Conservation (phyloP, 2,888 invertebrate genomes). For the Drosophila rubida region DNA sequence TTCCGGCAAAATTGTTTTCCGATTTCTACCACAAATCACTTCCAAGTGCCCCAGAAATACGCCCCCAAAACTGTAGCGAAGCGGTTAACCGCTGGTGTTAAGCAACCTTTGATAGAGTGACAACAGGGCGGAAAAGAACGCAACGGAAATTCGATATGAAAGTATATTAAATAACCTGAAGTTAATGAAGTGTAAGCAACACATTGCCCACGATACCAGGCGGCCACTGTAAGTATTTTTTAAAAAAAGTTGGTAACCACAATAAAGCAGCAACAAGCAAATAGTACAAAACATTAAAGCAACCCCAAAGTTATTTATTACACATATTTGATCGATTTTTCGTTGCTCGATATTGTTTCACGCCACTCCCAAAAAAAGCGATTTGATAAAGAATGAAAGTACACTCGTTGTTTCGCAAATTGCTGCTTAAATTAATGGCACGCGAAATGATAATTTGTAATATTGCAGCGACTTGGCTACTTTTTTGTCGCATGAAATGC, state of each 20-base stretch:
- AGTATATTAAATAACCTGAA: slow-evolving; percentile 77
- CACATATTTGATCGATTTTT: slow-evolving; percentile 35
- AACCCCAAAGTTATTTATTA: slow-evolving; percentile 70
- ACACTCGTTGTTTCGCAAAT: no score
- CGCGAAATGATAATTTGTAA: background rate
- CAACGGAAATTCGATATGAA: slow-evolving; percentile 58
- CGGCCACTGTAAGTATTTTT: background rate
- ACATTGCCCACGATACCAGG: slow-evolving; percentile 42
- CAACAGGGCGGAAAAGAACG: slow-evolving; percentile 59
- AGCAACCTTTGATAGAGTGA: slow-evolving; percentile 67
- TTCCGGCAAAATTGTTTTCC: slow-evolving; percentile 50
- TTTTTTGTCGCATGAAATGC: slow-evolving; percentile 51
- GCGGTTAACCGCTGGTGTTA: slow-evolving; percentile 39
- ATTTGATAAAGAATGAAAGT: no score
- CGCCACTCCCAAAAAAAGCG: background rate
- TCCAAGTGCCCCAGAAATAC: slow-evolving; percentile 1
- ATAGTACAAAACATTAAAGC: slow-evolving; percentile 57
- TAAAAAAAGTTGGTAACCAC: slow-evolving; percentile 37
- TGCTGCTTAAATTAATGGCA: no score
- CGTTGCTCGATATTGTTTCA: slow-evolving; percentile 1
- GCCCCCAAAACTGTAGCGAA: background rate
- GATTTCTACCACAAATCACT: slow-evolving; percentile 60
- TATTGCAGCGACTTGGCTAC: slow-evolving; percentile 29
- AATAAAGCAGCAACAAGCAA: slow-evolving; percentile 48
- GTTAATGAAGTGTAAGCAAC: slow-evolving; percentile 73